Evolutionary conservation across 2,113 vertebrate species (phyloP), one percentile per base, ranked within the genome.

Genomic region (Platysternon megacephalum): DNA sequence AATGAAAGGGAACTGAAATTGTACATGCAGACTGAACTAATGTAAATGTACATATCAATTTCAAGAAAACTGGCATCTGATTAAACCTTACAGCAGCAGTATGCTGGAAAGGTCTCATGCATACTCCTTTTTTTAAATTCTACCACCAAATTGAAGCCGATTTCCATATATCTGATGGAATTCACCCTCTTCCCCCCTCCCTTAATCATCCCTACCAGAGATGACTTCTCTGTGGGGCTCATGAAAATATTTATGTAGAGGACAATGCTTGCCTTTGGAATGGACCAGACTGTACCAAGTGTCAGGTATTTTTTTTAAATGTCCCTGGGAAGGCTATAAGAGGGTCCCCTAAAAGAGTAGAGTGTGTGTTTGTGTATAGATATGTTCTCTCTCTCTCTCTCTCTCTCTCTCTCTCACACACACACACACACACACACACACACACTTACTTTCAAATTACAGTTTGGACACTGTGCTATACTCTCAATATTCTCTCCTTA

Each of bases 1-100:
- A 97, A 95, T 88, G 91, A 94, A 92, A 85, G 58, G 52, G 89
- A 84, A 85, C 85, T 92, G 79, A n/a, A 94, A 89, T 92, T 91
- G 86, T 5, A 85, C 21, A 65, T 48, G 79, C 74, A 90, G 53
- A 81, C 32, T 88, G 42, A 95, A 88, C 55, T 89, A 13, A 80
- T 51, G 51, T 93, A 83, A 68, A 21, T 93, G 88, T 93, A 89
- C 84, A 1, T 92, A 85, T 93, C 2, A 5, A 16, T 95, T 96
- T 96, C 72, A 88, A 79, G 84, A 95, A 48, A 51, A 74, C 8
- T 65, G 90, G 78, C 68, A 6, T 90, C 74, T 86, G 90, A 92
- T 95, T 94, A 90, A 95, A 95, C 53, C 51, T 94, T 22, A 32
- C 58, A 83, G 49, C 21, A 81, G 46, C 79, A 87, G 28, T 83